These are phyloP conservation scores for Nyctereutes procyonoides DNA, from an alignment of 2,113 vertebrate genomes.

Conservation along the genomic window DNA sequence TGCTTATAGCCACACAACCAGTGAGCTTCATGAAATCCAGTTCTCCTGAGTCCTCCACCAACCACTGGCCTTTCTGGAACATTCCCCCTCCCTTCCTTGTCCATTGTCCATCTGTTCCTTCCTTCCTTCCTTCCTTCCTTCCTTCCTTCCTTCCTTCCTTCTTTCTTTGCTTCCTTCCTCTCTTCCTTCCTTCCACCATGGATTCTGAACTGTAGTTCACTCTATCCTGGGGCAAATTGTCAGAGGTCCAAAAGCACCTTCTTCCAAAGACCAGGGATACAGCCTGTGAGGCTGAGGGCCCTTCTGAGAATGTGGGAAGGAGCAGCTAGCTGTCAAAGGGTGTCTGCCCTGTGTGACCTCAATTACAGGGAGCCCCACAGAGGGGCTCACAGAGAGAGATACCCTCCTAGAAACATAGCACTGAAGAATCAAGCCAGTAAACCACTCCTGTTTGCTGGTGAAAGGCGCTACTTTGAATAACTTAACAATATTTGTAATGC, in stretches of 20 bases:
- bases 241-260: not conserved
- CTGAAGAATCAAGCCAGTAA: not conserved
- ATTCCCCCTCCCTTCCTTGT: not conserved
- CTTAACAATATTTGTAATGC: not conserved
- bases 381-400: not conserved
- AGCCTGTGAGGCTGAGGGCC: not conserved
- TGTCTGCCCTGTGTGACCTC: fast-evolving
- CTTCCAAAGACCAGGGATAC: not conserved
- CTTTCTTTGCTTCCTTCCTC: no score
- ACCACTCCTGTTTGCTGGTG: not conserved
- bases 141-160: no score
- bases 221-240: not conserved
- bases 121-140: not conserved
- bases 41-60: not conserved
- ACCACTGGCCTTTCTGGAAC: not conserved
- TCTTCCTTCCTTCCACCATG: not conserved
- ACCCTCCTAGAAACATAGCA: not conserved
- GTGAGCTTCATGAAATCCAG: not conserved
- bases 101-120: not conserved
- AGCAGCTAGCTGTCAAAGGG: not conserved
- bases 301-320: not conserved
- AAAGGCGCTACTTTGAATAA: not conserved
- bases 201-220: not conserved
- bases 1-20: not conserved
- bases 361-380: not conserved